Base-by-base conservation (phyloP, 2,113 vertebrate genomes). In the Fulmarus glacialis region DNA sequence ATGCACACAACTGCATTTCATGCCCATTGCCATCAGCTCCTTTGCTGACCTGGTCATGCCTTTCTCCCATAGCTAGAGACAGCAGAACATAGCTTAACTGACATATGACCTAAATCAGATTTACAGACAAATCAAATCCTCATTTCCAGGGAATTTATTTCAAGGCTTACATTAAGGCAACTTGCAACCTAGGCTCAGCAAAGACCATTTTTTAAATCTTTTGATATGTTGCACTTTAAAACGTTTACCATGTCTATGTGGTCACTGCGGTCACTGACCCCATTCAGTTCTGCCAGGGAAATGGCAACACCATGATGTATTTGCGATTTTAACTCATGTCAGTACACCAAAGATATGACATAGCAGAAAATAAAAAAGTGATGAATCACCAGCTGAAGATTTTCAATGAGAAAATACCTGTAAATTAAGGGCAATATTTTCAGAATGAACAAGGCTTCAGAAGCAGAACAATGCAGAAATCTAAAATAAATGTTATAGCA, bases 81-180 rank as follows among this genome's bases (percentile, higher is more conserved):
- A 72, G 73, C 52, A 79, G 79, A 94, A 60, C 34, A 16, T 17
- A 83, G 89, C 90, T 97, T 93, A 93, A 67, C 78, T 93, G 94
- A 90, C 90, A 82, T 66, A 94, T 70, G 84, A 96, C 92, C 96
- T 95, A 96, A 94, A 96, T 96, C 95, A 94, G 82, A 90, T 93
- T 87, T 91, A 94, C 95, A 94, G 89, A 87, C 90, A 96, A 96
- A 95, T 82, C 92, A 96, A 89, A 96, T 50, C 85, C 71, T 72
- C 53, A 52, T 87, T 84, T 89, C 62, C 70, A 70, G 82, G 62
- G 74, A 93, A 90, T 95, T 62, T 86, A 94, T 94, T 82, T 74
- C 59, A 96, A 95, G 64, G 96, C 83, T 40, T 86, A 94, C 90
- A 94, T 95, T 87, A 95, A 91, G 40, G 80, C 91, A 93, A 94